Conservation (phyloP, 2,888 invertebrate genomes). For the Acanthacorydalis orientalis region DNA sequence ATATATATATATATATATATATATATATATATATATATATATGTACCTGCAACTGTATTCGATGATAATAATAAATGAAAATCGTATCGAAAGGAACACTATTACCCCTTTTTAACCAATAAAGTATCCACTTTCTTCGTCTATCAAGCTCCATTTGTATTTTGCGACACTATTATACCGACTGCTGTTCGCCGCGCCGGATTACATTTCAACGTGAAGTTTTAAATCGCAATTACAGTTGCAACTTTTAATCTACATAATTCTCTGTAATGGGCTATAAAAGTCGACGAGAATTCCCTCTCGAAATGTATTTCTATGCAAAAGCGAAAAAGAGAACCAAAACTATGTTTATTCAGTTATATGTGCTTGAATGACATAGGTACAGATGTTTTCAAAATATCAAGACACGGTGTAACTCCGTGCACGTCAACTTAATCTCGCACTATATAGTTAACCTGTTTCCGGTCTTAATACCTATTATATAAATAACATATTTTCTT, state of each 20-base stretch:
- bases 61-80: no score
- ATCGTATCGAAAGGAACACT: no score
- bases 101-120: no score
- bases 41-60: no score
- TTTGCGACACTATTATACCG: no score
- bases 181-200: background rate
- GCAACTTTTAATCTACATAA: constrained; percentile 23
- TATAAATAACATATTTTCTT: no score
- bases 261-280: constrained; percentile 18
- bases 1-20: no score
- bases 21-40: no score
- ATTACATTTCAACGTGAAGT: constrained; percentile 10
- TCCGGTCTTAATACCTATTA: no score
- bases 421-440: background rate
- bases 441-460: background rate
- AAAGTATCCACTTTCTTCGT: no score
- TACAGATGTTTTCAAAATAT: background rate
- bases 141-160: no score
- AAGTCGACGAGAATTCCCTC: constrained; percentile 15
- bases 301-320: constrained; percentile 9
- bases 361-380: background rate
- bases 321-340: constrained; percentile 6
- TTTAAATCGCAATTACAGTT: constrained; percentile 22
- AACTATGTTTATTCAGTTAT: constrained; percentile 2
- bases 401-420: background rate